Evolutionary conservation across 2,113 vertebrate species (phyloP), one percentile per base, ranked within the genome.

Genomic region (Sterrhoptilus dennistouni): DNA sequence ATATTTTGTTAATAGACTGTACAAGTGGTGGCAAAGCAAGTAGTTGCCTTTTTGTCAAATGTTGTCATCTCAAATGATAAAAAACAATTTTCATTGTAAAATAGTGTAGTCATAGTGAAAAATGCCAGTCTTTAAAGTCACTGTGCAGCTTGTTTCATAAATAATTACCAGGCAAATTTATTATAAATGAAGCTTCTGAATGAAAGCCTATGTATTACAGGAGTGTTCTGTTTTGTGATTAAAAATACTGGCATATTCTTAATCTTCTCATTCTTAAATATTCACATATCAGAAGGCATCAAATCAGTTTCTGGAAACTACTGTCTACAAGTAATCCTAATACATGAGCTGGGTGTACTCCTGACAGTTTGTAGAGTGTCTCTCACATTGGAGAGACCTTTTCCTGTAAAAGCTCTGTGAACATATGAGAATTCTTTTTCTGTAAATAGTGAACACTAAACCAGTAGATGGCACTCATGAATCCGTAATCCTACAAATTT

Each of bases 381-480:
- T 40, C 38, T 63, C 49, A 77, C 18, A 6, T 33, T 29, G 54
- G 14, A 65, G 47, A 87, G n/a, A 93, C 23, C n/a, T 86, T 81
- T 81, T 47, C 14, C 56, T 69, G 22, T 21, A 49, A 33, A 71
- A 91, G 29, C 25, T 75, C 31, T 24, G 5, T 35, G 40, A 47
- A 11, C 0, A 2, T 31, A 6, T 2, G 21, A 63, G 21, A 44
- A 64, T 24, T 61, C 10, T 11, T 75, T 25, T 47, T 53, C 78
- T 76, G 60, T 61, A 49, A 89, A 36, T 4, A 88, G 17, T 9
- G 52, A 87, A 27, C 13, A 25, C 14, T n/a, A 56, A 78, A 57
- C 95, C 96, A 91, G 83, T 87, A 97, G 95, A 53, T 92, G 96
- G 94, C 94, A 90, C 54, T 90, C 70, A 5, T 38, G 63, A 87